A percentile compares a stretch with the other conserved stretches of the same genome.
Evolutionary conservation across 2,797 vertebrate species (phyloP).

Genomic region (Hyperoplus lanceolatus): DNA sequence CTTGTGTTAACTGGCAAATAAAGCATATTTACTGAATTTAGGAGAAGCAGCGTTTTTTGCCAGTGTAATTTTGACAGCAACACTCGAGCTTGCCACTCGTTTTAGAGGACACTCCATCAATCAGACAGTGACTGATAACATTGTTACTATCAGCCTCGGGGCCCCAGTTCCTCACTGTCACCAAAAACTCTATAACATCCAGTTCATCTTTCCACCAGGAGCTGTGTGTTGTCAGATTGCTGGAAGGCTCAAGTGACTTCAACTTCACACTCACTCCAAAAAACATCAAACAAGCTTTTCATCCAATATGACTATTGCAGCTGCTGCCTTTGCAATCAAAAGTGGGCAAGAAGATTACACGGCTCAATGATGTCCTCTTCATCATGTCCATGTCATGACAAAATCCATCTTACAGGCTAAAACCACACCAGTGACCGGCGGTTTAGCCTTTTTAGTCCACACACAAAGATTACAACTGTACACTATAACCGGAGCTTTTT

Average conservation of each 20-base stretch:
- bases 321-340: constrained; percentile 34
- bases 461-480: too few species aligned
- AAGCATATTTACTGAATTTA: background rate
- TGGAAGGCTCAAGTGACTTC: constrained; percentile 37
- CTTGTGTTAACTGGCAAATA: too few species aligned
- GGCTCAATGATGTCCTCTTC: constrained; percentile 22
- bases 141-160: constrained; percentile 60
- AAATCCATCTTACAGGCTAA: background rate
- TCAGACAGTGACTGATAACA: constrained; percentile 74
- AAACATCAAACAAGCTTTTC: constrained; percentile 48
- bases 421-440: constrained; percentile 6
- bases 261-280: constrained; percentile 17
- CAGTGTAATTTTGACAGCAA: constrained; percentile 25
- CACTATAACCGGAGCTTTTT: too few species aligned
- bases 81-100: background rate
- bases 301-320: constrained; percentile 9
- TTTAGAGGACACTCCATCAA: constrained; percentile 48
- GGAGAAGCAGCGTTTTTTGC: background rate
- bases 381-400: constrained; percentile 20
- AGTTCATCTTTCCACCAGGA: constrained; percentile 57
- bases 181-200: constrained; percentile 59
- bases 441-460: too few species aligned
- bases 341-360: constrained; percentile 22
- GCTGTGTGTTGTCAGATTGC: constrained; percentile 50
- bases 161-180: constrained; percentile 70